phyloP scores from a whole-genome alignment of 2,888 invertebrate species.

The Rhingia rostrata region DNA sequence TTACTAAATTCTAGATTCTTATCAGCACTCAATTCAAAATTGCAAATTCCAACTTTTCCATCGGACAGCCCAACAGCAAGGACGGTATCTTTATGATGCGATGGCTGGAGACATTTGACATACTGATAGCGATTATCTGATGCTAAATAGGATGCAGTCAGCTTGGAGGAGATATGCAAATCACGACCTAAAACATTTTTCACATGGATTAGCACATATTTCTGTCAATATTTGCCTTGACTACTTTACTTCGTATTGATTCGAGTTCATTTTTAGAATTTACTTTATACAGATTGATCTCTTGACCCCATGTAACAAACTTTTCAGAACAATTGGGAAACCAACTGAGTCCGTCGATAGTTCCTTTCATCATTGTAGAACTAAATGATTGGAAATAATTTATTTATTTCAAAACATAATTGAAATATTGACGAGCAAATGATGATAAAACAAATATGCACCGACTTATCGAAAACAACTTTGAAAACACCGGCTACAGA shows the following conservation, averaged over 20 bases:
- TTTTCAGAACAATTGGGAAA: conserved; percentile 91
- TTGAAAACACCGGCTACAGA: background rate
- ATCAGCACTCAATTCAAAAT: conserved; percentile 88
- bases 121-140: conserved; percentile 86
- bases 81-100: conserved; percentile 90
- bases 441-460: background rate
- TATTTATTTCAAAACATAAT: conserved; percentile 5
- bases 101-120: conserved; percentile 94
- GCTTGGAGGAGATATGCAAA: conserved; percentile 79
- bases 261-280: conserved; percentile 77
- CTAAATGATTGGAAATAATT: background rate
- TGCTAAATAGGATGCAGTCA: conserved; percentile 77
- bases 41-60: conserved; percentile 93
- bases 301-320: conserved; percentile 95
- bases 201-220: background rate
- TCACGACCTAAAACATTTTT: conserved; percentile 75
- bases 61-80: conserved; percentile 94
- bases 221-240: conserved; percentile 58
- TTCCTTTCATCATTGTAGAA: conserved; percentile 70
- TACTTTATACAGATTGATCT: conserved; percentile 93
- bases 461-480: background rate
- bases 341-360: conserved; percentile 92
- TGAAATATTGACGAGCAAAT: background rate
- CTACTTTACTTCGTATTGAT: conserved; percentile 26
- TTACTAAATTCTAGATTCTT: conserved; percentile 82